Base-by-base conservation (phyloP, 1,140 invertebrate genomes). In the Phymastichus coffea region DNA sequence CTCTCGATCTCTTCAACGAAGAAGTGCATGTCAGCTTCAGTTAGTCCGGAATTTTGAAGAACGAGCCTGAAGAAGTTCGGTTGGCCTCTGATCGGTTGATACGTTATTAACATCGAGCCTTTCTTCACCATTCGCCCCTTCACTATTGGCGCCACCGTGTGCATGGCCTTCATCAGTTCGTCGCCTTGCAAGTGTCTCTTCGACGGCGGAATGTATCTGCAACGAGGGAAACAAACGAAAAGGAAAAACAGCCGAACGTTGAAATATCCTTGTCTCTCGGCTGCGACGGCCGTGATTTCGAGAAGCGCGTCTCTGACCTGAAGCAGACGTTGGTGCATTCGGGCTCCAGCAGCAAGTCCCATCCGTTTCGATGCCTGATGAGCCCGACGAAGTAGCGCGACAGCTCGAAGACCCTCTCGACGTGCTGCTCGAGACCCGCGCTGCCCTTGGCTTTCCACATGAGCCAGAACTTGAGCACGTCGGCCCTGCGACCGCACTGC, bases 401-500 rank as follows among this genome's bases (percentile, higher is more conserved):
- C 61, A 90, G 86, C 28, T 88, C 84, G 66, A 93, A 93, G 0
- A 93, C 79, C 60, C 84, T 85, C 58, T 95, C 88, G 12, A 95
- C 83, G 71, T 95, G 93, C 23, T 83, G 82, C 64, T 90, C 88
- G 40, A 95, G 83, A 0, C 93, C 93, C 15, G 79, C 73, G 1
- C 85, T 89, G n/a, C 93, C 93, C 82, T 95, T 96, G 1, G 92
- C 92, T 69, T 94, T 94, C 96, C 95, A 98, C 94, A 97, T 97
- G 65, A 95, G 88, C 95, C 95, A 98, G 69, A 98, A 92, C 74
- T 98, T 98, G 41, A 97, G 83, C 2, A 97, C 91, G 70, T 98
- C 95, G 10, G 93, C 95, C 60, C 93, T 84, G n/a, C 95, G 82
- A 0, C 95, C 95, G 70, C 95, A 96, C 71, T 91, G 89, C 17